Evolutionary conservation across 2,797 vertebrate genomes (phyloP), one percentile per base, ranked within the genome.

Genomic region (Clarias fuscus): DNA sequence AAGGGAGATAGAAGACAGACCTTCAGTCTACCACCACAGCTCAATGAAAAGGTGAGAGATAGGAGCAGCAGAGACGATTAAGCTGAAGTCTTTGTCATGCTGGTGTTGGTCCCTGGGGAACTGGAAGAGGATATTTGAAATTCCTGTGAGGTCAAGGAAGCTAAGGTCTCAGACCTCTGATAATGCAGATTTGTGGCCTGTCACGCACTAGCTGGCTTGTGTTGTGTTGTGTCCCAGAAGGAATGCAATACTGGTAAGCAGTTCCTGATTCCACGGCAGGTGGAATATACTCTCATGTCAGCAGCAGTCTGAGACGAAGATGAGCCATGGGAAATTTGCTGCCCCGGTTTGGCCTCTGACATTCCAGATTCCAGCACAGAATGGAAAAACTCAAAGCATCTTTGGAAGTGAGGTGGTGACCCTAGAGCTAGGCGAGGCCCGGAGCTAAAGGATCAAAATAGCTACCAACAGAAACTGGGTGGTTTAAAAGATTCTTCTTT

Each of bases 101-200:
- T 20, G 20, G 65, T 86, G 62, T 83, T 59, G 71, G 37, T 88
- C 82, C 82, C 27, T 15, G 37, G 68, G 76, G 84, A 82, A 59
- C 5, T 72, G 65, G 62, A 80, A 85, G 58, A 79, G 61, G 70
- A 82, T 64, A 83, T 73, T 59, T 82, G 56, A 75, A 78, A 88
- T 86, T 88, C 70, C 83, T 88, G 67, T 68, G 73, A 82, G 67
- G 53, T 8, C 15, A 33, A 59, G 84, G 84, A 43, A 27, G 20
- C 17, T 58, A 67, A 17, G 73, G 62, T 87, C 84, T 64, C n/a
- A 24, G 37, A 78, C 68, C 59, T 64, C 22, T 67, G 83, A 67
- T 83, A 78, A 53, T 64, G 83, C 37, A 76, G 88, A 87, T 84
- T 77, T 88, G 88, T 87, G 90, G n/a, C 40, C 58, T 64, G 84